A percentile compares a stretch with the other conserved stretches of the same genome.
Conservation (phyloP, 2,113 vertebrate genomes). For the Mixornis gularis region DNA sequence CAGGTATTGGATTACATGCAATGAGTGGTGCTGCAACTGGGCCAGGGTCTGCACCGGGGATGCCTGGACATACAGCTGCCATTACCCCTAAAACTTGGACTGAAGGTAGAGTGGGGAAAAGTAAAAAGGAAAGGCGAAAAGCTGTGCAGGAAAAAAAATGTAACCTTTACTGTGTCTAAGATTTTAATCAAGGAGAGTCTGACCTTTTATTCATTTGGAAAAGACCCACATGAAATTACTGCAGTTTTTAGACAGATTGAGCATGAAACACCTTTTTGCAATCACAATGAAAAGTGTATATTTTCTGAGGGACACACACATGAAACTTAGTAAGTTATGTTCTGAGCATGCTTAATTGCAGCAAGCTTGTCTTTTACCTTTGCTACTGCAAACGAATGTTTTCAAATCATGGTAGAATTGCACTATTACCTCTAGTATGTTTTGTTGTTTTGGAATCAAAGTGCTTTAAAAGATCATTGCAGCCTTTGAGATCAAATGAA, state of each 20-base stretch:
- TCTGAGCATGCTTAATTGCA: neutral
- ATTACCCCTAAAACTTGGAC: constrained; percentile 78
- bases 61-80: constrained; percentile 72
- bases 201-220: neutral
- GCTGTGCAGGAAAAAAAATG: neutral
- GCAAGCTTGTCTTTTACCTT: neutral
- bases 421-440: neutral
- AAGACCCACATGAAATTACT: neutral
- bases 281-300: neutral
- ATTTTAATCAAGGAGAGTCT: neutral
- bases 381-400: neutral
- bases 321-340: neutral
- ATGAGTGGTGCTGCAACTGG: constrained; percentile 72
- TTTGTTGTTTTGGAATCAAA: neutral
- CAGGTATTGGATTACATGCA: constrained; percentile 76
- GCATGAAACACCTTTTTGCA: neutral
- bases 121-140: neutral
- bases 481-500: neutral
- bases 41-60: constrained; percentile 68
- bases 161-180: neutral
- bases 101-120: constrained; percentile 63
- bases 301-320: neutral
- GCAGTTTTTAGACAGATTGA: neutral
- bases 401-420: neutral
- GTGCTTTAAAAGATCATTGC: neutral